Percentiles rank a stretch among this genome's conserved stretches.
phyloP scores from a whole-genome alignment of 2,888 invertebrate species.

The Microdon myrmicae region DNA sequence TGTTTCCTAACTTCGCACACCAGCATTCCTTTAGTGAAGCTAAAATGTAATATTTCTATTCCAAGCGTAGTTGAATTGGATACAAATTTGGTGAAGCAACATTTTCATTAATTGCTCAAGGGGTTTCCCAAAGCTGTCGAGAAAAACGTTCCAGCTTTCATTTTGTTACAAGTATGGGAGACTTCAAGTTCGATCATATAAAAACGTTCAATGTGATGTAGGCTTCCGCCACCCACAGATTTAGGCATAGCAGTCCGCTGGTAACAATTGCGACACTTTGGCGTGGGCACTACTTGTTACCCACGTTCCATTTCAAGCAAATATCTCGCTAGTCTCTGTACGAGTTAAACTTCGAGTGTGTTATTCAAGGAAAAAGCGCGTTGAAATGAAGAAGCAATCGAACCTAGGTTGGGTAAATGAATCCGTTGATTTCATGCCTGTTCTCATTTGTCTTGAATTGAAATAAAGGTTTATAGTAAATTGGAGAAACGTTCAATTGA shows the following conservation, averaged over 20 bases:
- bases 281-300: constrained; percentile 37
- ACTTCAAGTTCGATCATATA: constrained; percentile 31
- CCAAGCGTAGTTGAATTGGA: constrained; percentile 12
- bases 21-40: constrained; percentile 38
- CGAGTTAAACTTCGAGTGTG: no score
- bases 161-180: constrained; percentile 33
- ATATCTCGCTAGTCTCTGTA: no score
- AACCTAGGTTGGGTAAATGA: no score
- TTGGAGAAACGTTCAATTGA: no score
- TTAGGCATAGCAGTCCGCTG: constrained; percentile 13
- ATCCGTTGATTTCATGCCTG: no score
- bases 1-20: constrained; percentile 23
- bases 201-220: constrained; percentile 38
- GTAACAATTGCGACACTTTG: no score
- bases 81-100: constrained; percentile 37
- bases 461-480: no score
- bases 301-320: constrained; percentile 24
- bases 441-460: no score
- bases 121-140: constrained; percentile 24
- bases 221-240: constrained; percentile 41
- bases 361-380: no score
- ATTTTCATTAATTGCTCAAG: constrained; percentile 41
- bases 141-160: constrained; percentile 30
- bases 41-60: constrained; percentile 18
- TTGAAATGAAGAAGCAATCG: no score